phyloP scores from a whole-genome alignment of 2,113 vertebrate genomes.

The Rhodinocichla rosea region DNA sequence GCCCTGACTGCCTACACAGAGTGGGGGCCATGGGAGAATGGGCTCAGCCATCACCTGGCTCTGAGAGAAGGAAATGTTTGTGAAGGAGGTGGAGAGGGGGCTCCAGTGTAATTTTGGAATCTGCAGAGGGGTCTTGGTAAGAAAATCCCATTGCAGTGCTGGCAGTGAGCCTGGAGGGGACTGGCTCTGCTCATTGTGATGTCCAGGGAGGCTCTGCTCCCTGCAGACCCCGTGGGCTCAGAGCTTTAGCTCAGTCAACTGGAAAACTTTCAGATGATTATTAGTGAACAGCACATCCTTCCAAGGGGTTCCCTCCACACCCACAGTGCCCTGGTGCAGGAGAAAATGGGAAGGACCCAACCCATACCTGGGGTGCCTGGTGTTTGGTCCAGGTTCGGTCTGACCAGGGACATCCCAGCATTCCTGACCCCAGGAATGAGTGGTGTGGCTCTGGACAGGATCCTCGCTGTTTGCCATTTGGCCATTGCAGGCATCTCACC shows the following conservation, averaged over 20 bases:
- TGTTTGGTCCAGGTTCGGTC: background rate
- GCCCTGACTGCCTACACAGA: rapidly evolving
- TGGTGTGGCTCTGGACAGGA: background rate
- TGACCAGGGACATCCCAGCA: background rate
- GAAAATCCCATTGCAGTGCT: background rate
- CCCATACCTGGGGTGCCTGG: background rate
- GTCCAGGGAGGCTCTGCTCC: background rate
- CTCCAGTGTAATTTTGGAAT: background rate
- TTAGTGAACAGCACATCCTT: background rate
- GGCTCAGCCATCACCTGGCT: background rate
- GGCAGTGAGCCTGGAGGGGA: background rate
- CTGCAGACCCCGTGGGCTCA: rapidly evolving
- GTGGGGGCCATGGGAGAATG: rapidly evolving
- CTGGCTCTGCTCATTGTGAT: background rate
- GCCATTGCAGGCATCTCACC: background rate
- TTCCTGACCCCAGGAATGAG: background rate
- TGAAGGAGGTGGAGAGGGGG: background rate
- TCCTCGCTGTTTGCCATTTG: background rate
- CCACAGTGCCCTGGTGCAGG: background rate
- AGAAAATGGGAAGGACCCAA: background rate
- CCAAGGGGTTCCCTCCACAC: background rate
- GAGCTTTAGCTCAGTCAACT: background rate
- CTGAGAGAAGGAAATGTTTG: background rate
- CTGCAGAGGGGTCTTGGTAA: background rate
- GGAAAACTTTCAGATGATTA: conserved; percentile 18